These are phyloP conservation scores for Calcarius lapponicus DNA, from an alignment of 2,797 vertebrate genomes.

Conservation along the genomic window DNA sequence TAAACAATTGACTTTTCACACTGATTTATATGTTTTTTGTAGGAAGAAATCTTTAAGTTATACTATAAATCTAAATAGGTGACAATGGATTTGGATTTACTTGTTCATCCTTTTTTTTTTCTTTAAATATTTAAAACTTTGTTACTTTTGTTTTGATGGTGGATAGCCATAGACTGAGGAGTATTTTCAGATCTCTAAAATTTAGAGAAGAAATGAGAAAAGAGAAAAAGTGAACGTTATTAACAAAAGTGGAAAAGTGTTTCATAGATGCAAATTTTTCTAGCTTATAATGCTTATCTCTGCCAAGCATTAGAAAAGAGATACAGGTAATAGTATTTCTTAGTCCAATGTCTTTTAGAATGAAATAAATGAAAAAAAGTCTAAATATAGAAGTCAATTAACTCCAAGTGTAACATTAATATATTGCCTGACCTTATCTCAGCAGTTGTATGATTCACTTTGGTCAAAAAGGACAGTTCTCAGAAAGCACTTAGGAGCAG, in stretches of 20 bases:
- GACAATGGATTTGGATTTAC: not conserved
- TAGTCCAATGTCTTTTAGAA: not conserved
- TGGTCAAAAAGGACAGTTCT: not conserved
- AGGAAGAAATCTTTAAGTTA: not conserved
- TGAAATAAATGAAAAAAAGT: not conserved
- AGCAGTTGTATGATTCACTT: not conserved
- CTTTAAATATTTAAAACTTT: not conserved
- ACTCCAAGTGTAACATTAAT: not conserved
- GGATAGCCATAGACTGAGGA: not conserved
- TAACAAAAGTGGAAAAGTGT: not conserved
- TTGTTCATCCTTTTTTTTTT: rapidly evolving
- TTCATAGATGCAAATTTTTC: not conserved
- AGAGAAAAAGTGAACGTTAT: not conserved
- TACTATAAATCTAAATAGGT: not conserved
- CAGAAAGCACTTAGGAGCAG: not conserved
- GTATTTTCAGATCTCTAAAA: not conserved
- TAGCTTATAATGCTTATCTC: not conserved
- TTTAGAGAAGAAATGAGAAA: not conserved
- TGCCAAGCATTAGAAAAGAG: not conserved
- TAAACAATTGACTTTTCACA: not conserved
- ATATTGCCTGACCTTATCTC: not conserved
- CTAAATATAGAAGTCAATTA: not conserved
- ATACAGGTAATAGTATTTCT: not conserved
- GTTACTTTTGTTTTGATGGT: not conserved
- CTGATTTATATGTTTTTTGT: not conserved